Evolutionary conservation across 2,888 invertebrate species (phyloP).

Genomic region (Pecten maximus): DNA sequence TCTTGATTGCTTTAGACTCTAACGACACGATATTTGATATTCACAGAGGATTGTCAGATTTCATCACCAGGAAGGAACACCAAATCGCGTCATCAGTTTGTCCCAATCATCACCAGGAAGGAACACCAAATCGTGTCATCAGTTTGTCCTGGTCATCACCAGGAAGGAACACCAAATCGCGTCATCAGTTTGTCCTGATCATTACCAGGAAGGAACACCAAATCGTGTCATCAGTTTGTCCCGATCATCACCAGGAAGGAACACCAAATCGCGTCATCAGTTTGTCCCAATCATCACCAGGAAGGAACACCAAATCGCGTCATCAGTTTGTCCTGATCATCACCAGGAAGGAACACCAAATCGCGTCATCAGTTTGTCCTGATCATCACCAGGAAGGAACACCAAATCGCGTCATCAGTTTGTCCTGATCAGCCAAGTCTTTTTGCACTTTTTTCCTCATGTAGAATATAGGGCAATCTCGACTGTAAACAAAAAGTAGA

Average conservation of each 20-base stretch:
- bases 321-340: too few relatives aligned
- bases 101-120: conserved; percentile 71
- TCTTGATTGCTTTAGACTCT: too few relatives aligned
- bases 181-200: too few relatives aligned
- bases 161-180: too few relatives aligned
- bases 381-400: too few relatives aligned
- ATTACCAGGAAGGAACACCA: too few relatives aligned
- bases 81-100: too few relatives aligned
- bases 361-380: too few relatives aligned
- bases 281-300: conserved; percentile 66
- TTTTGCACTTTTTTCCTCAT: conserved; percentile 99
- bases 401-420: conserved; percentile 90
- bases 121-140: conserved; percentile 88
- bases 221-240: too few relatives aligned
- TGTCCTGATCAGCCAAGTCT: conserved; percentile 94
- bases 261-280: not conserved
- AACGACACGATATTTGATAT: not conserved
- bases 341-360: too few relatives aligned
- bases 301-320: too few relatives aligned
- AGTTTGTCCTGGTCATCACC: conserved; percentile 87
- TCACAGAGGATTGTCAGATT: not conserved
- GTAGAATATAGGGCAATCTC: conserved; percentile 99
- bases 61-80: not conserved
- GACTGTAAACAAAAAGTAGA: conserved; percentile 85
- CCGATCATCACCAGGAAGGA: not conserved